Percentiles rank a stretch among this genome's conserved stretches.
These are phyloP conservation scores for Rana temporaria DNA, from an alignment of 2,113 vertebrate genomes.

Conservation along the genomic window DNA sequence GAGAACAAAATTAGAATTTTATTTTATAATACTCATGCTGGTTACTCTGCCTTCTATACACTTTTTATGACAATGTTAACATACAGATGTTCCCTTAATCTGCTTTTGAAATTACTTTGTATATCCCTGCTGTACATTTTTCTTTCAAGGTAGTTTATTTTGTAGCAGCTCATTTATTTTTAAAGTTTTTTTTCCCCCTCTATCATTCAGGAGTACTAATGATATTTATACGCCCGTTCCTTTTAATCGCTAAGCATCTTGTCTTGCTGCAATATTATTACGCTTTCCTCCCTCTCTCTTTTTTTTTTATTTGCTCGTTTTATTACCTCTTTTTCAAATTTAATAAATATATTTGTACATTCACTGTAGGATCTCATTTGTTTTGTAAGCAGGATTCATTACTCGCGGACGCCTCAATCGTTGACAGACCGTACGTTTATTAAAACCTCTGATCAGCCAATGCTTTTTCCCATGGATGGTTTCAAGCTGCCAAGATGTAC, in stretches of 20 bases:
- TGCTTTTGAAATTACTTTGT: constrained; percentile 76
- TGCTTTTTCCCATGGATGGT: background rate
- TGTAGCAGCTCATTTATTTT: constrained; percentile 79
- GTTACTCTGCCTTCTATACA: constrained; percentile 67
- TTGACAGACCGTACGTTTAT: background rate
- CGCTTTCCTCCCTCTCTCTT: background rate
- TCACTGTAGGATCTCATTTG: constrained; percentile 44
- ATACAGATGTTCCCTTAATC: constrained; percentile 80
- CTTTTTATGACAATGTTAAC: constrained; percentile 74
- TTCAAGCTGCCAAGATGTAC: constrained; percentile 70
- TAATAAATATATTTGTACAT: constrained; percentile 55
- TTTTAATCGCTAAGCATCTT: constrained; percentile 65
- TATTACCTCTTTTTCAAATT: constrained; percentile 60
- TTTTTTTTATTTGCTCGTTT: constrained; percentile 53
- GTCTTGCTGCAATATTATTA: constrained; percentile 57
- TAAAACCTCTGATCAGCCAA: background rate
- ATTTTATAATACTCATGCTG: constrained; percentile 74
- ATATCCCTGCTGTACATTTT: constrained; percentile 75
- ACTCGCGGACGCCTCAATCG: background rate
- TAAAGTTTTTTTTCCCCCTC: constrained; percentile 69
- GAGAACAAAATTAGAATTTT: constrained; percentile 66
- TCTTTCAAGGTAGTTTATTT: constrained; percentile 73
- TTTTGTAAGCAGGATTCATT: background rate
- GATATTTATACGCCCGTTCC: constrained; percentile 67
- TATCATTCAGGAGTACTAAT: constrained; percentile 69